These are phyloP conservation scores for Alentia gelatinosa DNA, from an alignment of 2,888 invertebrate genomes.

Conservation along the genomic window DNA sequence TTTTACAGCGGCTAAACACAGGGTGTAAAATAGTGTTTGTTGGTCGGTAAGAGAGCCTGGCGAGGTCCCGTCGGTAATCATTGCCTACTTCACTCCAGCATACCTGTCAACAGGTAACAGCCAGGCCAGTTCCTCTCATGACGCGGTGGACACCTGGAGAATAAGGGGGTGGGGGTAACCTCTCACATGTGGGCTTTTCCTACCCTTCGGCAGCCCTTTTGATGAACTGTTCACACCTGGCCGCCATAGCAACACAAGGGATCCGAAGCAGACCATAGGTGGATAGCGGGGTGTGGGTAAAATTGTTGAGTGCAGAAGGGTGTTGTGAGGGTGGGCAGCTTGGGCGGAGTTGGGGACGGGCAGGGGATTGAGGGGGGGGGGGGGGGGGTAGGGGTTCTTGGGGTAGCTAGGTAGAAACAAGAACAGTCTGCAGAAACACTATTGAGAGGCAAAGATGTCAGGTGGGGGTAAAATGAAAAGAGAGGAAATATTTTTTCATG, in stretches of 20 bases:
- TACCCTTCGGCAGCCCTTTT: not conserved
- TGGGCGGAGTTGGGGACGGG: not conserved
- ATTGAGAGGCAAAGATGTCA: not conserved
- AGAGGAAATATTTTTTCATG: no score
- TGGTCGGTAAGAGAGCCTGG: not conserved
- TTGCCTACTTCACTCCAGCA: no score
- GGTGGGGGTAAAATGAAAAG: no score
- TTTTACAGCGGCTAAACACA: not conserved
- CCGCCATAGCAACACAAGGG: not conserved
- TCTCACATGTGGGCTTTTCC: not conserved
- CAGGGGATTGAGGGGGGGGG: not conserved
- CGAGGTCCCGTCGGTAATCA: no score
- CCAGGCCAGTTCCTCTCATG: no score
- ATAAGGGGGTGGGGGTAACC: not conserved
- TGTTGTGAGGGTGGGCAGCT: not conserved
- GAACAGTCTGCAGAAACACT: no score
- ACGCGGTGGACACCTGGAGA: not conserved
- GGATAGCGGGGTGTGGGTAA: not conserved
- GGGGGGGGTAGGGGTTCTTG: not conserved
- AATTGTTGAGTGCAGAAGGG: no score
- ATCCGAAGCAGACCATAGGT: not conserved
- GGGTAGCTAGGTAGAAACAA: no score
- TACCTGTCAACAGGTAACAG: not conserved
- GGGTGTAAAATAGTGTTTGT: not conserved
- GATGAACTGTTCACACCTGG: not conserved